Conservation (phyloP, 1,140 invertebrate species). For the fruit fly (Drosophila melanogaster) region DNA sequence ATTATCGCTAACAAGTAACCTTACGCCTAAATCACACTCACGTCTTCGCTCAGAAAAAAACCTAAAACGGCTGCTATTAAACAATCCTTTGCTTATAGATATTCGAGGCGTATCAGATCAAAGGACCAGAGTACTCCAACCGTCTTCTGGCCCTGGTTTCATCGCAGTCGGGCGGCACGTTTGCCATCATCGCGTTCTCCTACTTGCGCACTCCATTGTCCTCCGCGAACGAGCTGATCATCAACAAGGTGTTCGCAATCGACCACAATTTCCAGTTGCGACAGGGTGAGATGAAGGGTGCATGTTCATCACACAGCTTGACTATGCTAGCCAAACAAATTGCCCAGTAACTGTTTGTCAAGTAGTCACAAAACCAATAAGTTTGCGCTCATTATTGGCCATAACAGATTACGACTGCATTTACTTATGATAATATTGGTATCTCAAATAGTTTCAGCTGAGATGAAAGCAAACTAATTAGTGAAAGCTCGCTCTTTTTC, state of each 20-base stretch:
- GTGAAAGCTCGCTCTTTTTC: background rate
- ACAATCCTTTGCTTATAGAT: conserved; percentile 43
- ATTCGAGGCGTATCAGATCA: conserved; percentile 83
- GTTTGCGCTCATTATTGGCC: too few species aligned
- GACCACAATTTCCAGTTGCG: conserved; percentile 89
- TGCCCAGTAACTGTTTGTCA: conserved; percentile 1
- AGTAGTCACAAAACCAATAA: conserved; percentile 1
- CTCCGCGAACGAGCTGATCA: conserved; percentile 87
- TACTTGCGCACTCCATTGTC: conserved; percentile 86
- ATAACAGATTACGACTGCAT: background rate
- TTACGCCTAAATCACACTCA: too few species aligned
- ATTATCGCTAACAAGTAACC: background rate
- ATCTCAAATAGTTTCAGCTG: background rate
- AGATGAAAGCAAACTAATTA: background rate
- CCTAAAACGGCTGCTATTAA: background rate
- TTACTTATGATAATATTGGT: background rate
- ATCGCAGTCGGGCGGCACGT: conserved; percentile 86
- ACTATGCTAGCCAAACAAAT: background rate
- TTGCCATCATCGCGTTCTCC: conserved; percentile 88
- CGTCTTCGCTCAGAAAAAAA: background rate
- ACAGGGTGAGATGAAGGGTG: conserved; percentile 85
- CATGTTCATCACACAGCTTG: background rate
- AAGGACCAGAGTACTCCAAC: conserved; percentile 78
- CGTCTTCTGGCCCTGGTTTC: conserved; percentile 88
- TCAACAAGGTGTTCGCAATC: conserved; percentile 89